Evolutionary conservation across 2,113 vertebrate species (phyloP).

Genomic region (Heloderma charlesbogerti): DNA sequence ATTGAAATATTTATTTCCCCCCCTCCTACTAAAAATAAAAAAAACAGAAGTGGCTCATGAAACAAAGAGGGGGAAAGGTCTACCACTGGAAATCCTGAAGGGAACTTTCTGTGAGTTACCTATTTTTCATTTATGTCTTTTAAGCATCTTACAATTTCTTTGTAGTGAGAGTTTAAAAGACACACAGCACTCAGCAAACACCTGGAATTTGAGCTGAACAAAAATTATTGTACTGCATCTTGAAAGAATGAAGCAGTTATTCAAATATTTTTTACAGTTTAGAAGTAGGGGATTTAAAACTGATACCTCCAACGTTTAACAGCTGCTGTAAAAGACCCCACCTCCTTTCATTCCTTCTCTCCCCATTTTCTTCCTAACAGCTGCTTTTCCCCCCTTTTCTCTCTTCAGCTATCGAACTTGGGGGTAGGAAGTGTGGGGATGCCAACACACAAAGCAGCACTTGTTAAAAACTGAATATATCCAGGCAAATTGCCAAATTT

Average conservation of each 20-base stretch:
- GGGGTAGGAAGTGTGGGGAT: constrained; percentile 63
- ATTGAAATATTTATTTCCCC: not conserved
- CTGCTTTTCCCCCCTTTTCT: constrained; percentile 82
- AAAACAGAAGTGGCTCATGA: not conserved
- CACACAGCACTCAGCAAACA: constrained; percentile 2
- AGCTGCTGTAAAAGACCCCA: constrained; percentile 75
- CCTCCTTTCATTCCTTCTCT: constrained; percentile 57
- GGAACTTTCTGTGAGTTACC: not conserved
- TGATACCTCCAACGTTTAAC: constrained; percentile 73
- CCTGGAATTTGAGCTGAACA: not conserved
- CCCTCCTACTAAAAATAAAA: not conserved
- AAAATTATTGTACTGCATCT: not conserved
- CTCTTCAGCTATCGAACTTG: constrained; percentile 61
- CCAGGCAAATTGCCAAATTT: constrained; percentile 87
- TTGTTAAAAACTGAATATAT: constrained; percentile 90
- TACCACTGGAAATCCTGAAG: not conserved
- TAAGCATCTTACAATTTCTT: not conserved
- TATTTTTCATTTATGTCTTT: not conserved
- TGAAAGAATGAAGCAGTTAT: constrained; percentile 48
- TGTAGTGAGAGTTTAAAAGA: not conserved
- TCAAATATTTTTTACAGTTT: constrained; percentile 61
- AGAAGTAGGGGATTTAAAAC: constrained; percentile 60
- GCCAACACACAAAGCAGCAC: constrained; percentile 86
- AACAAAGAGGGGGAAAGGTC: not conserved
- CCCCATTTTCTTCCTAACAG: constrained; percentile 74